A percentile compares a stretch with the other conserved stretches of the same genome.
These are phyloP conservation scores for Crotalus tigris DNA, from an alignment of 2,113 vertebrate species.

Conservation along the genomic window DNA sequence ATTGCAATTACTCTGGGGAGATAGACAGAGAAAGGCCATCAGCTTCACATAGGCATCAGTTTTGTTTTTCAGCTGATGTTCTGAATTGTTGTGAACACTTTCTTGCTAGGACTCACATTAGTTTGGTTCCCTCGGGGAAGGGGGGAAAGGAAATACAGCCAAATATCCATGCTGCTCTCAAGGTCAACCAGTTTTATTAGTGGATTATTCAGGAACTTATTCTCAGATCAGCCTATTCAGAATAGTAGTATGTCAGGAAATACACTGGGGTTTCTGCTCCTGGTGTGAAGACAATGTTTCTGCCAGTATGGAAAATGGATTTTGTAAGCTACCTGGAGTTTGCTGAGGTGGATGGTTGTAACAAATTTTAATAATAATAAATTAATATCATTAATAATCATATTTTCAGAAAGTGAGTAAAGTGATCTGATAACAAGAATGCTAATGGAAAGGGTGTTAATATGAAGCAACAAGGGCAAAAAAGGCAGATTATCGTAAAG, in stretches of 20 bases:
- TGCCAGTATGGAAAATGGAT: neutral
- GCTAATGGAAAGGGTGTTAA: neutral
- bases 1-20: constrained; percentile 24
- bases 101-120: constrained; percentile 20
- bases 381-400: neutral
- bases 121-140: neutral
- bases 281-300: neutral
- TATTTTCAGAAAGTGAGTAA: neutral
- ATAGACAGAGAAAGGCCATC: constrained; percentile 48
- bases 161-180: constrained; percentile 22
- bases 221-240: neutral
- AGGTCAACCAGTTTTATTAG: constrained; percentile 18
- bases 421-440: neutral
- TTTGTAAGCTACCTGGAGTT: neutral
- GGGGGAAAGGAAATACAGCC: neutral
- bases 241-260: neutral
- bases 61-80: constrained; percentile 28
- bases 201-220: neutral
- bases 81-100: constrained; percentile 19
- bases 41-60: constrained; percentile 34
- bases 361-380: neutral
- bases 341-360: neutral
- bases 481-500: neutral
- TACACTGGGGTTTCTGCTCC: neutral
- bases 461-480: neutral